These are phyloP conservation scores for Brachyistius frenatus DNA, from an alignment of 2,113 vertebrate genomes.

Conservation along the genomic window DNA sequence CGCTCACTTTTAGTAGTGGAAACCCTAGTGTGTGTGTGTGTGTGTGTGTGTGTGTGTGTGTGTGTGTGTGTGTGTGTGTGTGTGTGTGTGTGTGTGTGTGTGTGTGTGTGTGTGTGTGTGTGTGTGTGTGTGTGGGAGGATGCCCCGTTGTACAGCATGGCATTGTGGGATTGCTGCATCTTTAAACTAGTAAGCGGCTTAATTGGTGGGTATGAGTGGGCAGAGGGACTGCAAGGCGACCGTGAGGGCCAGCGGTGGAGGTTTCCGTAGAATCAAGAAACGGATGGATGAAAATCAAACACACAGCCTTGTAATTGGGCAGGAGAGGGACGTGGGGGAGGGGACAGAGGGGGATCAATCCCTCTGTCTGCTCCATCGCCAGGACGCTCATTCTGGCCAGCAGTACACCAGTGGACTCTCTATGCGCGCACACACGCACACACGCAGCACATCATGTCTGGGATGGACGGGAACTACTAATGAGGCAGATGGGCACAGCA, in stretches of 20 bases:
- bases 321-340: conserved; percentile 7
- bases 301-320: conserved; percentile 56
- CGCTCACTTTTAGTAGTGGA: conserved; percentile 25
- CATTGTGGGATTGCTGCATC: conserved; percentile 50
- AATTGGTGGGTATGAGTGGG: conserved; percentile 66
- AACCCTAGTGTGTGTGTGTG: conserved; percentile 27
- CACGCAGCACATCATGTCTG: conserved; percentile 18
- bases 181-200: conserved; percentile 51
- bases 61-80: conserved; percentile 22
- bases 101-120: conserved; percentile 24
- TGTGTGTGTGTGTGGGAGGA: conserved; percentile 36
- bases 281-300: conserved; percentile 52
- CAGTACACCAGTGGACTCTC: conserved; percentile 15
- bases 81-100: too few species aligned
- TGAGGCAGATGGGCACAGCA: conserved; percentile 50
- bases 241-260: conserved; percentile 32
- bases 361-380: conserved; percentile 41
- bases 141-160: conserved; percentile 23
- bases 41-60: conserved; percentile 20
- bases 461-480: conserved; percentile 50
- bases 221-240: conserved; percentile 50
- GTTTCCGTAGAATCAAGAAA: conserved; percentile 41
- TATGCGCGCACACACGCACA: not conserved
- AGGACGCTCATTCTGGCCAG: conserved; percentile 40
- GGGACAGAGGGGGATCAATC: conserved; percentile 38